Base-by-base conservation (phyloP, 2,888 invertebrate genomes). In the Apotomis betuletana region DNA sequence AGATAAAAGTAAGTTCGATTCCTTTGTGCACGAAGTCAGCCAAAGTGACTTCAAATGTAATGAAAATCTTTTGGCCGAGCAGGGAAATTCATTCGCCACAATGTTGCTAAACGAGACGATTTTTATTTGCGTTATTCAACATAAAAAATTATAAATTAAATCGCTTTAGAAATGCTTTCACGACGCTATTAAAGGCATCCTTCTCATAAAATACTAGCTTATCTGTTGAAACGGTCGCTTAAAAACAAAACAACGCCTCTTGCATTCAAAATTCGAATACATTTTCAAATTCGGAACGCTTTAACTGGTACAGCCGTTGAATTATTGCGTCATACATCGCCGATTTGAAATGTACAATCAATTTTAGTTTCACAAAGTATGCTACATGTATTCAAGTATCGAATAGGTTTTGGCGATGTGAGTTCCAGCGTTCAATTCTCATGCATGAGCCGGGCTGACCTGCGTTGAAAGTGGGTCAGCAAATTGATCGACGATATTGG, bases 41-140 rank as follows among this genome's bases (percentile, higher is more conserved):
- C 89, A 88, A 88, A 87, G 86, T 85, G 84, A 87, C 85, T 85
- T 80, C 79, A 83, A 83, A 86, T 83, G 87, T 88, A 90, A 91
- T 91, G 89, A 90, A 91, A 90, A 85, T 87, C 83, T 85, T 86
- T 81, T 82, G 82, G 61, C 49, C 36, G 52, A 12, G 72, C 74
- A 74, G 61, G 65, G 57, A 69, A 69, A 67, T 51, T 60, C 12
- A 57, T 64, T 67, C 49, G 44, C 13, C 41, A 62, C 65, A 67
- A 51, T 67, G 67, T 62, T 67, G 57, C 57, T 52, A 12, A 60
- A 49, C 49, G 54, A 41, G 41, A 41, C 38, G 41, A 60, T 8
- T 49, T 10, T 49, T 3, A 44, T 44, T 44, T 44, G 8, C 6
- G 44, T 65, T 38, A 58, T 36, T 57, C n/a, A 49, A 27, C 65